phyloP scores from a whole-genome alignment of 2,113 vertebrate genomes.

The Psittacula cyanocephala region DNA sequence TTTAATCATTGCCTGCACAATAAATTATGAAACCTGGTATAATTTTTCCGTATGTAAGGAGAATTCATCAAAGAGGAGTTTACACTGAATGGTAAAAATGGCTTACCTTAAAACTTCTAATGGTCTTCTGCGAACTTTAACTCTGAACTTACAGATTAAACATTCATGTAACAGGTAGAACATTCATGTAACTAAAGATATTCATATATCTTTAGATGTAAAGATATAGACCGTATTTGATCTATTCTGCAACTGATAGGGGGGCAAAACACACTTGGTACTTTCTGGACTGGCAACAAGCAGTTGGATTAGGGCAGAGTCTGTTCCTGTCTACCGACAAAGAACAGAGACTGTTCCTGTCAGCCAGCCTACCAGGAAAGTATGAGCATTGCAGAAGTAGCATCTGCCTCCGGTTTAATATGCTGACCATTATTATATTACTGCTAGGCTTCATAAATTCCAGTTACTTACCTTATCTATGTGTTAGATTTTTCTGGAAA shows the following conservation, averaged over 20 bases:
- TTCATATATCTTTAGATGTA: not conserved
- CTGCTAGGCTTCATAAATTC: not conserved
- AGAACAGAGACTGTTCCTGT: not conserved
- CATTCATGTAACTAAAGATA: not conserved
- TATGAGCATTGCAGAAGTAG: not conserved
- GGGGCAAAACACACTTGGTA: not conserved
- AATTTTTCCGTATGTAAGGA: not conserved
- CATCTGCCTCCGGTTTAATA: not conserved
- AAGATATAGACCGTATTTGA: not conserved
- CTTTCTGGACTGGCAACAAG: not conserved
- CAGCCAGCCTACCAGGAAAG: not conserved
- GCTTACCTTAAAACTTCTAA: not conserved
- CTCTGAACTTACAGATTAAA: not conserved
- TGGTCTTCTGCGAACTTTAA: not conserved
- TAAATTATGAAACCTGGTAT: not conserved
- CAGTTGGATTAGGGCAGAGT: not conserved
- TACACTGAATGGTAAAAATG: not conserved
- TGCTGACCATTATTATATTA: not conserved
- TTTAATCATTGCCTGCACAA: not conserved
- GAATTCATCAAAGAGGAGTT: not conserved
- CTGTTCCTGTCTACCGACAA: not conserved
- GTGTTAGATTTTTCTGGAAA: slow-evolving; percentile 6
- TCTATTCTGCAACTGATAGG: not conserved
- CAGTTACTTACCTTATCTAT: not conserved
- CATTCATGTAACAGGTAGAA: not conserved